Conservation (phyloP, 2,888 invertebrate genomes). For the Spodoptera exigua region DNA sequence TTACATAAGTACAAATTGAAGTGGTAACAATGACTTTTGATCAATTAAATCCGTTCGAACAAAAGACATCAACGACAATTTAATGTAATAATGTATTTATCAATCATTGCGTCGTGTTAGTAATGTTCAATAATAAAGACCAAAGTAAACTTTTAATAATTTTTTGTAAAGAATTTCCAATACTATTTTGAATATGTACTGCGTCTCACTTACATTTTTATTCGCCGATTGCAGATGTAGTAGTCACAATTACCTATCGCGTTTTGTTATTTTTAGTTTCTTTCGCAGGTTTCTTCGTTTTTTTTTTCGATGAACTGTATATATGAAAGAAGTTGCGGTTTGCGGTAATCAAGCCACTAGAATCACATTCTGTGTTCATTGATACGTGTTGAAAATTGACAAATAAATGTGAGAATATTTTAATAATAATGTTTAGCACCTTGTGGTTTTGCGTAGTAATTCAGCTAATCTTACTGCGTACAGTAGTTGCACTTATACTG, state of each 20-base stretch:
- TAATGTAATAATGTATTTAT: too few relatives aligned
- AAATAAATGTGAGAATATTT: slow-evolving; percentile 16
- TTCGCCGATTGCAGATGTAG: background rate
- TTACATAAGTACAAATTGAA: background rate
- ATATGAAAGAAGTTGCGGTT: slow-evolving; percentile 29
- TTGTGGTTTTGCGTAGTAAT: background rate
- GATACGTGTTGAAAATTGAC: slow-evolving; percentile 10
- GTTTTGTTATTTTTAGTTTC: slow-evolving; percentile 18
- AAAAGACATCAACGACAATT: slow-evolving; percentile 45
- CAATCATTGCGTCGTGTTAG: too few relatives aligned
- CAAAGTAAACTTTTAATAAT: too few relatives aligned
- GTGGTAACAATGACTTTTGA: background rate
- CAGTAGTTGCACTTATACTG: too few relatives aligned
- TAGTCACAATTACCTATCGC: slow-evolving; percentile 1
- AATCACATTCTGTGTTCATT: slow-evolving; percentile 13
- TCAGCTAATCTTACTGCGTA: slow-evolving; percentile 3
- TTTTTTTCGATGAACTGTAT: slow-evolving; percentile 5
- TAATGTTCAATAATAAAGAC: too few relatives aligned
- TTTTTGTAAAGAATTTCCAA: too few relatives aligned
- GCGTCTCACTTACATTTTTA: background rate
- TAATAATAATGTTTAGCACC: background rate
- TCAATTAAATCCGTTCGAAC: slow-evolving; percentile 1
- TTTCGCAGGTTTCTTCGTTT: slow-evolving; percentile 14
- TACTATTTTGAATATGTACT: too few relatives aligned
- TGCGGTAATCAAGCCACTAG: slow-evolving; percentile 21